Evolutionary conservation across 2,888 invertebrate species (phyloP), one percentile per base, ranked within the genome.

Genomic region (Campopleginae sp.): DNA sequence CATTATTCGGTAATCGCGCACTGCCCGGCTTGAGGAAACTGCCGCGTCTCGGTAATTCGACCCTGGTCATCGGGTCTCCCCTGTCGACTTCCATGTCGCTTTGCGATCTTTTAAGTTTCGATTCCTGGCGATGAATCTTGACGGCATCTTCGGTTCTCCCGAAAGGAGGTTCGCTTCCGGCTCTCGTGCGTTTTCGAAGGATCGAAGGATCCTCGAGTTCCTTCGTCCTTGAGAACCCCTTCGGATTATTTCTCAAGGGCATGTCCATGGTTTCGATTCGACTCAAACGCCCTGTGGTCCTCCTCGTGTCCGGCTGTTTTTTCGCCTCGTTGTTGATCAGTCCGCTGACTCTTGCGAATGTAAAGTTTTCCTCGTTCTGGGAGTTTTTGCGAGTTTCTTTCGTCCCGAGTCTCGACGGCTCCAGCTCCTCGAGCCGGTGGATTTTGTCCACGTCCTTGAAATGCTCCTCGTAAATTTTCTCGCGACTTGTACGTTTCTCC

Each of bases 1-100:
- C 86, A 58, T 91, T 91, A 17, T 91, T 95, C 42, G 97, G 96
- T 92, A 97, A 97, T 90, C 97, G 95, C 8, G 97, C 96, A 81
- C 97, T 97, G 70, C 97, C 97, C 19, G 97, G 96, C 90, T 97
- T 98, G 63, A 98, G 95, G 92, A 98, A 98, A 93, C 98, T 98
- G 68, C 97, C 97, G 74, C 97, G 97, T 89, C 98, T 95, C 17
- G 98, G 98, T 90, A 98, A 96, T 58, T 97, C 97, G 63, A 98
- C 97, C 93, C 97, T 97, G 0, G 98, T 98, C 89, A 98, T 94
- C 89, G 97, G 96, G 92, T 98, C 98, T 8, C 98, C 98, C 79
- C 96, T 95, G 86, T 96, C 96, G 10, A 95, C 95, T 51, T 94
- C 94, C 10, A 92, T 85, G 66, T 94, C 92, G 86, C 94, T 95